Percentiles rank a stretch among this genome's conserved stretches.
Evolutionary conservation across 2,888 invertebrate genomes (phyloP).

Genomic region (Drosophila siamana): DNA sequence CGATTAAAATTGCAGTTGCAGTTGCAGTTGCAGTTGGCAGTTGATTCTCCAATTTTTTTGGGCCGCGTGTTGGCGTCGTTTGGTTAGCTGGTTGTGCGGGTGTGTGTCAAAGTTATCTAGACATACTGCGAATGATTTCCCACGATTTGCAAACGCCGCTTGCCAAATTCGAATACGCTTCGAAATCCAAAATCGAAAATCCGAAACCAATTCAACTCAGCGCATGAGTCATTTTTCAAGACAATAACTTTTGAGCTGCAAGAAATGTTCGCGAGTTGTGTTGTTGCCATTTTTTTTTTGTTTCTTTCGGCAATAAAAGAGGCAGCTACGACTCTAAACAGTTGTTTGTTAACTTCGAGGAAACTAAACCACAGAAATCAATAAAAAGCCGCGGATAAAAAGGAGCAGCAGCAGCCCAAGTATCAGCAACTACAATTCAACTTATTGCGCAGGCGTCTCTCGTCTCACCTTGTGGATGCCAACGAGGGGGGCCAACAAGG

Average conservation of each 20-base stretch:
- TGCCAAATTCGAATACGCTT: conserved; percentile 48
- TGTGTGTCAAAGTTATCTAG: conserved; percentile 52
- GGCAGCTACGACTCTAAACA: conserved; percentile 29
- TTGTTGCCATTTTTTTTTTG: background rate
- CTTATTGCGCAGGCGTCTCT: conserved; percentile 73
- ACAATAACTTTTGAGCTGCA: conserved; percentile 72
- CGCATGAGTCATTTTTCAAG: conserved; percentile 73
- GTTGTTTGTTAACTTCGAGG: conserved; percentile 53
- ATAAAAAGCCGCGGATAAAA: conserved; percentile 69
- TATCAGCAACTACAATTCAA: conserved; percentile 27
- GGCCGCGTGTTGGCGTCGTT: conserved; percentile 64
- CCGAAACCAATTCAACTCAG: conserved; percentile 14
- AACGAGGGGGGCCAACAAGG: conserved; percentile 20
- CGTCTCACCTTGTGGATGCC: background rate
- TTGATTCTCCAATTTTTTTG: conserved; percentile 39
- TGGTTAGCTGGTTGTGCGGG: conserved; percentile 57
- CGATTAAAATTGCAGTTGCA: conserved; percentile 22
- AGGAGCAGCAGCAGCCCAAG: conserved; percentile 64
- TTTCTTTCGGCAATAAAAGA: conserved; percentile 41
- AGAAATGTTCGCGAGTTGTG: conserved; percentile 45
- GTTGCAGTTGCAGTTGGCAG: conserved; percentile 37
- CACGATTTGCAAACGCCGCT: conserved; percentile 68
- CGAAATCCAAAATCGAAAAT: conserved; percentile 10
- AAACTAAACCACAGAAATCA: conserved; percentile 77
- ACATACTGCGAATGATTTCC: conserved; percentile 66